Conservation (phyloP, 2,113 vertebrate species). For the Amphiprion ocellaris region DNA sequence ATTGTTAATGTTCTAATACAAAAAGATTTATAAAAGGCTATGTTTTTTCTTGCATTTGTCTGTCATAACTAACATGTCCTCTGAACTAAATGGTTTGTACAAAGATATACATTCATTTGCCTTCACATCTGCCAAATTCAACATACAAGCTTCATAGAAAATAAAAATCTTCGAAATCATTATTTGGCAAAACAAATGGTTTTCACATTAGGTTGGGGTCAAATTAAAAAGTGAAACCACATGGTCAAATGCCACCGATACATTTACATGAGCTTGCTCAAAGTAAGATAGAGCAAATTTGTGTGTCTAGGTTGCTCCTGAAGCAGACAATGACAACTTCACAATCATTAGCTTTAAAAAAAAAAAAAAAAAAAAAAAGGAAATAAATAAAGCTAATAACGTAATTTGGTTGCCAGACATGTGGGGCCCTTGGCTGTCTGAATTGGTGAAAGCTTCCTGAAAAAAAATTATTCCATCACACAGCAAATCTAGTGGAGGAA, state of each 20-base stretch:
- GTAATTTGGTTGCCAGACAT: constrained; percentile 63
- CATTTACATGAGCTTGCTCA: constrained; percentile 28
- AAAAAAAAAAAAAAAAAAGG: neutral
- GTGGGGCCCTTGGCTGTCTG: constrained; percentile 10
- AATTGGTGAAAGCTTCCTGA: constrained; percentile 68
- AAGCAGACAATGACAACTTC: constrained; percentile 38
- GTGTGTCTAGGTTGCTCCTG: constrained; percentile 26
- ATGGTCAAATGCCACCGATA: constrained; percentile 46
- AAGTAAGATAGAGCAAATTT: constrained; percentile 41
- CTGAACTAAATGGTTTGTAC: constrained; percentile 91
- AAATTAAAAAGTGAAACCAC: constrained; percentile 58
- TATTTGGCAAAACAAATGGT: constrained; percentile 67
- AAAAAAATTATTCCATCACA: constrained; percentile 53
- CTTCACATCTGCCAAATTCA: constrained; percentile 89
- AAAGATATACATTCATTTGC: constrained; percentile 95
- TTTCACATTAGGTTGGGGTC: constrained; percentile 70
- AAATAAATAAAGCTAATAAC: constrained; percentile 23
- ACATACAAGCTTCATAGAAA: constrained; percentile 72
- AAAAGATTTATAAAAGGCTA: constrained; percentile 99
- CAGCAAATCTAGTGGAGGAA: constrained; percentile 54
- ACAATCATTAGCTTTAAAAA: constrained; percentile 44
- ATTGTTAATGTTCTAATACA: constrained; percentile 99
- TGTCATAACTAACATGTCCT: constrained; percentile 92
- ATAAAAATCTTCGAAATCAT: constrained; percentile 59
- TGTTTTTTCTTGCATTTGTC: constrained; percentile 86